Conservation (phyloP, 1,140 invertebrate genomes). For the Macrotrachela quadricornifera region DNA sequence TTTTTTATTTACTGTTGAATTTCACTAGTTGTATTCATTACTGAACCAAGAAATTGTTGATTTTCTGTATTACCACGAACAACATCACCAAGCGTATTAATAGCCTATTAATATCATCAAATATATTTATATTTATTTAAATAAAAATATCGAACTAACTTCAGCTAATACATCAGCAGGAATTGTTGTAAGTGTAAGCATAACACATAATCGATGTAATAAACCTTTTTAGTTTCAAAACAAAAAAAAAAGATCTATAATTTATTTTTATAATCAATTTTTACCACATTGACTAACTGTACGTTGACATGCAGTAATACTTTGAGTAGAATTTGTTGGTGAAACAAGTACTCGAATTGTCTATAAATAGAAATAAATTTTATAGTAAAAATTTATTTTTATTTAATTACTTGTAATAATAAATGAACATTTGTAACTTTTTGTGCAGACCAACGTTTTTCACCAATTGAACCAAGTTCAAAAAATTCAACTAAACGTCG, state of each 20-base stretch:
- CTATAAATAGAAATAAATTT: conserved; percentile 72
- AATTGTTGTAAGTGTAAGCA: conserved; percentile 82
- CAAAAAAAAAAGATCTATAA: too few species aligned
- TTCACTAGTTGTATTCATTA: conserved; percentile 80
- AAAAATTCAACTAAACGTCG: conserved; percentile 70
- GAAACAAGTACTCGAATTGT: conserved; percentile 68
- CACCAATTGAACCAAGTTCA: conserved; percentile 38
- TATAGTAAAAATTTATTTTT: conserved; percentile 76
- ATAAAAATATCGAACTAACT: conserved; percentile 13
- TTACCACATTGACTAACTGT: conserved; percentile 52
- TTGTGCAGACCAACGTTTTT: conserved; percentile 59
- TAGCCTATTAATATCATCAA: conserved; percentile 37
- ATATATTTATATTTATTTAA: background rate
- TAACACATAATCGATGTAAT: conserved; percentile 45
- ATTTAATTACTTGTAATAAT: conserved; percentile 64
- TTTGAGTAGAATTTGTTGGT: conserved; percentile 57
- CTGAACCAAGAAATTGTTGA: conserved; percentile 69
- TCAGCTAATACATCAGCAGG: conserved; percentile 84
- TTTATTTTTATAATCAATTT: too few species aligned
- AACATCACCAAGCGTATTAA: conserved; percentile 78
- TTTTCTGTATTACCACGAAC: conserved; percentile 69
- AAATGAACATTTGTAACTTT: conserved; percentile 82
- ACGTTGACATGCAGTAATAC: conserved; percentile 60
- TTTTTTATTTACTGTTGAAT: conserved; percentile 35
- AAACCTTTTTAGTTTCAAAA: conserved; percentile 32